Conservation (phyloP, 2,113 vertebrate genomes). For the Gambusia holbrooki region DNA sequence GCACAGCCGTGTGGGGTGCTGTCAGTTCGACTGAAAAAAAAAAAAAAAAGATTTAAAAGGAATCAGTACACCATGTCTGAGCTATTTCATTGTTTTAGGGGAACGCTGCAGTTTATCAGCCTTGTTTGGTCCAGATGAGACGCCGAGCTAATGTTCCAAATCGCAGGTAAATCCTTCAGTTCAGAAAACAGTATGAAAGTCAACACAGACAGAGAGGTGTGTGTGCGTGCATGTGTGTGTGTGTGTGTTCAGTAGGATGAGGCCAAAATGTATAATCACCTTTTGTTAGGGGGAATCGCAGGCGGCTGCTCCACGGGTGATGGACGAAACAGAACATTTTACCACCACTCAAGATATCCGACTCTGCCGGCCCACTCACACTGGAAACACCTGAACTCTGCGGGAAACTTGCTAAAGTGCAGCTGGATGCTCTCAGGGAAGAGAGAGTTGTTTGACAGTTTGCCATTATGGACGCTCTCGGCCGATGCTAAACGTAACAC, state of each 20-base stretch:
- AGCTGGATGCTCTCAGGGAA: slow-evolving; percentile 8
- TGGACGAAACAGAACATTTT: slow-evolving; percentile 17
- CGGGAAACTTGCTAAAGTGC: slow-evolving; percentile 19
- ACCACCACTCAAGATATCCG: neutral
- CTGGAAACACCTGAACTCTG: slow-evolving; percentile 24
- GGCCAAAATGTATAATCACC: slow-evolving; percentile 46
- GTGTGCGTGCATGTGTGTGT: too few species aligned
- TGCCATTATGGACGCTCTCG: neutral
- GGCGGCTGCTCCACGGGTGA: slow-evolving; percentile 34
- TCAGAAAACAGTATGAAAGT: slow-evolving; percentile 37
- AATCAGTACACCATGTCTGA: slow-evolving; percentile 29
- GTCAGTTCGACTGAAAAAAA: slow-evolving; percentile 9
- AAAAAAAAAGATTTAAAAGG: slow-evolving; percentile 14
- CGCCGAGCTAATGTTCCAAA: slow-evolving; percentile 59
- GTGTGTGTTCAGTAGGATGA: slow-evolving; percentile 42
- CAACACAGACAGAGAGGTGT: slow-evolving; percentile 19
- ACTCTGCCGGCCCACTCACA: neutral
- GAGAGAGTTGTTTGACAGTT: slow-evolving; percentile 31
- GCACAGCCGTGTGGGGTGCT: neutral
- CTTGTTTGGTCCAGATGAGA: slow-evolving; percentile 51
- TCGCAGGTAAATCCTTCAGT: slow-evolving; percentile 45
- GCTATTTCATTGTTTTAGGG: slow-evolving; percentile 61
- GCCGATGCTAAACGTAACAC: neutral
- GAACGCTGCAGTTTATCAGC: slow-evolving; percentile 50
- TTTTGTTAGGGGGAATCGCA: slow-evolving; percentile 42